These are phyloP conservation scores for Pelobates cultripes DNA, from an alignment of 2,797 vertebrate genomes.

Conservation along the genomic window DNA sequence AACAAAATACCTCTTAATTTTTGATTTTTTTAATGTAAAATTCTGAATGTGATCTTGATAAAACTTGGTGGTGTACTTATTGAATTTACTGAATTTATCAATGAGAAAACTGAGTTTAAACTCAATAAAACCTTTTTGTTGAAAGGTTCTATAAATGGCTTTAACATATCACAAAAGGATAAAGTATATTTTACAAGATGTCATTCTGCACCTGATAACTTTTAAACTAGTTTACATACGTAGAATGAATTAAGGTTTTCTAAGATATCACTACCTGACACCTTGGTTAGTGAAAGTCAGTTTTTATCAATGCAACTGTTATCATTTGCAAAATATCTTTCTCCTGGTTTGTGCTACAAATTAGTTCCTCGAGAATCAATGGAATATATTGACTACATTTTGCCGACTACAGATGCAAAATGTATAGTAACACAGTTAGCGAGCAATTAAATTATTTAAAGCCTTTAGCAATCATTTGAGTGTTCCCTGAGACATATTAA, in stretches of 20 bases:
- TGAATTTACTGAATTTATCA: no score
- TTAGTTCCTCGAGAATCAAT: constrained; percentile 19
- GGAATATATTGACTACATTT: constrained; percentile 1
- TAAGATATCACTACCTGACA: background rate
- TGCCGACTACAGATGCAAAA: constrained; percentile 2
- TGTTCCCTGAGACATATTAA: constrained; percentile 9
- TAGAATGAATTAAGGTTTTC: background rate
- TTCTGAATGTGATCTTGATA: no score
- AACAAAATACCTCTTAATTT: no score
- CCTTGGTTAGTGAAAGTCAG: background rate
- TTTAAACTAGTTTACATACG: background rate
- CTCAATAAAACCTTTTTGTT: no score
- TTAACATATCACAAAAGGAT: no score
- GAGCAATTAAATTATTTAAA: background rate
- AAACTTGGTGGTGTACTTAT: no score
- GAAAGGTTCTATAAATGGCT: no score
- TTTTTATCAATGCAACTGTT: background rate
- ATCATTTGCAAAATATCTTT: background rate
- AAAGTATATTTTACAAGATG: background rate
- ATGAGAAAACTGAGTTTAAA: no score
- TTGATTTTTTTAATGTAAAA: no score
- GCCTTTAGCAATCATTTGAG: constrained; percentile 1
- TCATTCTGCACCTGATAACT: background rate
- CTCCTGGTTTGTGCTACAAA: background rate
- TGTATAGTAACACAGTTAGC: background rate